Evolutionary conservation across 2,888 invertebrate species (phyloP), one percentile per base, ranked within the genome.

Genomic region (Podotricha telesiphe): DNA sequence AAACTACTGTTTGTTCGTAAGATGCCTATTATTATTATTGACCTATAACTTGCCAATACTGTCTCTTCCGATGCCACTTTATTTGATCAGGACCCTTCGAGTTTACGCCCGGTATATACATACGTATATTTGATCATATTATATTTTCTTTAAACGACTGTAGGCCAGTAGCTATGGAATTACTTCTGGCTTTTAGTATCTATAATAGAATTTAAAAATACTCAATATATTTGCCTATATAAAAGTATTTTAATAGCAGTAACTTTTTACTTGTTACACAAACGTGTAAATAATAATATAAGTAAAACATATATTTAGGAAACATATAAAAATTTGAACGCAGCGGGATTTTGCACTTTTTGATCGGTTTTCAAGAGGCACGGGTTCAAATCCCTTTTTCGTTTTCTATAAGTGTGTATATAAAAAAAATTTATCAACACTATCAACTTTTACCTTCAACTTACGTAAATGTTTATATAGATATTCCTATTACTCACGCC

Each of bases 11-110:
- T 28, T 59, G 28, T 13, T 59, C 45, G 22, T n/a, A 20, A 34
- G n/a, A 56, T 48, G 34, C 40, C 20, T 11, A 56, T 71, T 50
- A 65, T 71, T 71, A 70, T 67, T 68, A 68, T 65, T 51, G 56
- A 17, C n/a, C 34, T 48, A 64, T 67, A 70, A 63, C 51, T 67
- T 63, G 51, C 48, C 59, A 61, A 67, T 70, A 59, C 53, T 67
- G 63, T 63, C 42, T 47, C 22, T 53, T 62, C 40, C 42, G 17
- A 42, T 22, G 15, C 28, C 61, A 42, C 61, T 69, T 66, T 61
- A 66, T 62, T 66, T 65, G 40, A 66, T 69, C 40, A 55, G 55
- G 19, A 55, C 42, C 28, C 45, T 55, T 17, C 22, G n/a, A 47
- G 47, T 28, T 45, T 56, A n/a, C 47, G 15, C 19, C n/a, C 17